Conservation (phyloP, 2,113 vertebrate genomes). For the Proteles cristata region DNA sequence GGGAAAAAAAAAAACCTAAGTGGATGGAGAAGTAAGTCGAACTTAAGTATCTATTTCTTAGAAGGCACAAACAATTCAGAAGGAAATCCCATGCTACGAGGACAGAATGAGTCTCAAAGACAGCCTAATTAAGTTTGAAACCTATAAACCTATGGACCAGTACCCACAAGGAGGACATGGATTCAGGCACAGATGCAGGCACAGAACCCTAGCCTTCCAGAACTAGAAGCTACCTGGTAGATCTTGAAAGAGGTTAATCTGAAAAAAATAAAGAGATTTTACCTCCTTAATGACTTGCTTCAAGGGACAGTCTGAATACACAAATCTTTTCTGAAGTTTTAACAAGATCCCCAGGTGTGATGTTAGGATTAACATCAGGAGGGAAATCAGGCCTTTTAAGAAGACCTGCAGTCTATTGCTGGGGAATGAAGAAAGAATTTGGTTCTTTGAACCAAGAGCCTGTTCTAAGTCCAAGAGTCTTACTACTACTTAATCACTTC, state of each 20-base stretch:
- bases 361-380: not conserved
- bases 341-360: not conserved
- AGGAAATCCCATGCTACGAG: not conserved
- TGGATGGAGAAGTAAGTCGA: not conserved
- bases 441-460: not conserved
- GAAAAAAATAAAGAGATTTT: not conserved
- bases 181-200: not conserved
- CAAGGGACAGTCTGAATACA: not conserved
- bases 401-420: not conserved
- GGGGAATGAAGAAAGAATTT: not conserved
- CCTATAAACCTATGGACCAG: not conserved
- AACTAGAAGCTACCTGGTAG: not conserved
- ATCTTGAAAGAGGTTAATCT: not conserved
- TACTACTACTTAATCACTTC: not conserved
- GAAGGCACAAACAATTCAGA: not conserved
- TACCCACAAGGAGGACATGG: not conserved
- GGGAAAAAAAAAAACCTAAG: not conserved
- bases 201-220: not conserved
- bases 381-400: not conserved
- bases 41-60: not conserved
- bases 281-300: not conserved
- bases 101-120: not conserved
- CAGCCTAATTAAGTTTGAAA: not conserved
- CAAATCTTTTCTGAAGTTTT: slow-evolving; percentile 25
- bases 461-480: not conserved